Base-by-base conservation (phyloP, 2,888 invertebrate species). In the Punctoribates punctum region DNA sequence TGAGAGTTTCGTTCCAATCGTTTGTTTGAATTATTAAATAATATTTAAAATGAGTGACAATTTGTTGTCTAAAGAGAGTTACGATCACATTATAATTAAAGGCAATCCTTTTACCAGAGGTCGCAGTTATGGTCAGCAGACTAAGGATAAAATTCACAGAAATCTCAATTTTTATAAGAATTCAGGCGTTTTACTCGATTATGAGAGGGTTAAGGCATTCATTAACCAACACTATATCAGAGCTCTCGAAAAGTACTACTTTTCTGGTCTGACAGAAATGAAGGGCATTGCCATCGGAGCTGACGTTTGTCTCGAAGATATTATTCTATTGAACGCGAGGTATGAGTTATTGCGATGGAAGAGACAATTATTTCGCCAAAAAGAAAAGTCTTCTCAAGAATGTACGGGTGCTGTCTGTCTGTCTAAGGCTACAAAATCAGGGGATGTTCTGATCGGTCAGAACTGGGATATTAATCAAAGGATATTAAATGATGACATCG, bases 281-380 rank as follows among this genome's bases (percentile, higher is more conserved):
- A 38, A 38, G 20, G 67, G 67, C 42, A 67, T 67, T 38, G 67
- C 67, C 25, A 38, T n/a, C 67, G 67, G 67, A 11, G 67, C 67
- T 67, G 20, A 42, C 20, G n/a, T 34, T 9, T 20, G 8, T 1
- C n/a, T 67, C 20, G 67, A 67, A 20, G 67, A 67, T 13, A 38
- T 67, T 1, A 67, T 67, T 38, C 20, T 38, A 1, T 67, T 67
- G 67, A 67, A 67, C 17, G 29, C 67, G n/a, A 38, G 38, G 20
- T 38, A 67, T 67, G 67, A 67, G 11, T 29, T 67, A 8, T 38
- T 38, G 20, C 9, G 38, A 67, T 67, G 38, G 67, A 67, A n/a
- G 5, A 0, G 20, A 67, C 38, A 38, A 20, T 20, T 67, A 15
- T 13, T 29, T 54, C n/a, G 17, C 27, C 6, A 15, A 60, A 60